A percentile compares a stretch with the other conserved stretches of the same genome.
These are phyloP conservation scores for Eudorcas thomsonii DNA, from an alignment of 2,113 vertebrate species.

Conservation along the genomic window DNA sequence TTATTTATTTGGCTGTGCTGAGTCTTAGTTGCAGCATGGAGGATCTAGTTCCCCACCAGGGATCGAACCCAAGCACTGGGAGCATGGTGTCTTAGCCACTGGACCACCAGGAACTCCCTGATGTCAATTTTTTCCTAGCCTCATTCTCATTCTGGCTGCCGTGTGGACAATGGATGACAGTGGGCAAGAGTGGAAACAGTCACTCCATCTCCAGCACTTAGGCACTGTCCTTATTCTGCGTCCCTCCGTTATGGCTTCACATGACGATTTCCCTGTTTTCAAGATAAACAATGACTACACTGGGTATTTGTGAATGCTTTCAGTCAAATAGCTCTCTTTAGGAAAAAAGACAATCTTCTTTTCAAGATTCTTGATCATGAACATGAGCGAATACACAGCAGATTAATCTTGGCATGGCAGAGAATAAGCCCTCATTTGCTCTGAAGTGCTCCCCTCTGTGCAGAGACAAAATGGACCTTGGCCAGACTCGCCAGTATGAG, in stretches of 20 bases:
- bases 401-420: neutral
- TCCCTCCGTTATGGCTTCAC: neutral
- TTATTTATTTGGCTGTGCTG: neutral
- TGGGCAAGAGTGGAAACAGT: neutral
- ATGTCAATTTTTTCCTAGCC: neutral
- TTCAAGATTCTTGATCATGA: neutral
- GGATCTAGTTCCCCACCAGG: neutral
- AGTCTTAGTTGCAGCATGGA: neutral
- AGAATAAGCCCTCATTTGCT: neutral
- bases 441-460: conserved; percentile 47
- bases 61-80: neutral
- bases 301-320: neutral
- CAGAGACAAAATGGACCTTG: conserved; percentile 9
- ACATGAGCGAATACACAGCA: neutral
- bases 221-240: neutral
- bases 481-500: neutral
- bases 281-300: neutral
- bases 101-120: neutral
- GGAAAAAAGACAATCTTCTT: neutral
- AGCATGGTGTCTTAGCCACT: neutral
- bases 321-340: neutral
- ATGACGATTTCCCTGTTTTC: neutral
- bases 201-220: neutral
- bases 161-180: neutral
- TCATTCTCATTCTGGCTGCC: neutral